A percentile compares a stretch with the other conserved stretches of the same genome.
phyloP scores from a whole-genome alignment of 2,113 vertebrate species.

The Melanotaenia duboulayi region DNA sequence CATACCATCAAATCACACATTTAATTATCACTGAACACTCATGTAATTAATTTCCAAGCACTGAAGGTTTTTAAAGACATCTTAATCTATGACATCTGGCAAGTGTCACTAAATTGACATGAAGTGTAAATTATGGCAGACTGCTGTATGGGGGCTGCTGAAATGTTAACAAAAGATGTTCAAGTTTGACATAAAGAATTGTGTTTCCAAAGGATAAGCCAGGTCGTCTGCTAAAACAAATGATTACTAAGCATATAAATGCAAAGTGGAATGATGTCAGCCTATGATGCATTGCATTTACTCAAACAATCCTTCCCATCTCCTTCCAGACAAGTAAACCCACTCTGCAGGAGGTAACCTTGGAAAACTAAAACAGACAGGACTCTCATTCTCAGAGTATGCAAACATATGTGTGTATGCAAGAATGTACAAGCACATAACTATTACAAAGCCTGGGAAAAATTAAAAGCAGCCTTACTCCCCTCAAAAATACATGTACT shows the following conservation, averaged over 20 bases:
- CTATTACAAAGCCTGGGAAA: conserved; percentile 46
- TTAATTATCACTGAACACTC: conserved; percentile 4
- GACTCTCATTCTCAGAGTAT: conserved; percentile 20
- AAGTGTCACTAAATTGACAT: conserved; percentile 9
- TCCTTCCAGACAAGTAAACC: conserved; percentile 53
- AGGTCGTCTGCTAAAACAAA: conserved; percentile 36
- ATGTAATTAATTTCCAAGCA: conserved; percentile 28
- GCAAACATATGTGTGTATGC: not conserved
- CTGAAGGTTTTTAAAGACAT: conserved; percentile 21
- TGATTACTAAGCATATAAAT: conserved; percentile 39
- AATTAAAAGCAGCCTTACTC: conserved; percentile 38
- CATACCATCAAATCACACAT: not conserved
- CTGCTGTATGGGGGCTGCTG: conserved; percentile 6
- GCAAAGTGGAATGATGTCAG: conserved; percentile 61
- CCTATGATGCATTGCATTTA: conserved; percentile 27
- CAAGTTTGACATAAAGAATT: conserved; percentile 14
- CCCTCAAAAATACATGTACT: conserved; percentile 35
- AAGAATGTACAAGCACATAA: conserved; percentile 8
- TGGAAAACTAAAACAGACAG: conserved; percentile 35
- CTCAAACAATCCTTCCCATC: conserved; percentile 39
- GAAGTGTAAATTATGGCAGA: conserved; percentile 11
- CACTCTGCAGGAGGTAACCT: conserved; percentile 58
- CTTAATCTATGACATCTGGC: conserved; percentile 19
- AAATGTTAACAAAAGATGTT: conserved; percentile 38
- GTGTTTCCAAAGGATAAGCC: conserved; percentile 58